Evolutionary conservation across 2,113 vertebrate species (phyloP), one percentile per base, ranked within the genome.

Genomic region (Tachysurus vachellii): DNA sequence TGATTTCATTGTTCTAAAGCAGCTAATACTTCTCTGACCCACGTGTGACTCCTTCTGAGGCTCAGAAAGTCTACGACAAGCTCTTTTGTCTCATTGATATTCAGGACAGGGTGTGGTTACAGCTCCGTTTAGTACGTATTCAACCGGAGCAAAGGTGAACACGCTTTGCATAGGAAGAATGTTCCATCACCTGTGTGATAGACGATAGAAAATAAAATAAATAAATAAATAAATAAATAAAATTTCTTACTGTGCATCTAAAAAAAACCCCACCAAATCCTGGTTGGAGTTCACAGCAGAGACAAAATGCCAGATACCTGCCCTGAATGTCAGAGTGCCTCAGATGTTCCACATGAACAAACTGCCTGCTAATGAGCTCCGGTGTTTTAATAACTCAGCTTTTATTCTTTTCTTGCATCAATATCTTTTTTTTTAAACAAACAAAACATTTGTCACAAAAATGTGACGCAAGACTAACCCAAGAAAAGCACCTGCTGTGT

Each of bases 281-380:
- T 62, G 50, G 71, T 66, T 77, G 5, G 42, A 87, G 86, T 87
- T 77, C 50, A 68, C 44, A 87, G 81, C 81, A 79, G 81, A 79
- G 86, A 80, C 26, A 81, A 82, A 87, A 82, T 81, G 86, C 81
- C 86, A 83, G 44, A 76, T 68, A 66, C 71, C 86, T 87, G 86
- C 54, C 82, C 71, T 87, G 86, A 87, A 83, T 77, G 81, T 56
- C 86, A 66, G 44, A 66, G 42, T 47, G 81, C 61, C 86, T 87
- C 86, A 83, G 86, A 77, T 83, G 86, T 83, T 83, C 81, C 31
- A 28, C n/a, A 53, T 16, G 57, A 71, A 62, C 80, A 82, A 82
- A 76, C 64, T 17, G 81, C 82, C 71, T 68, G 50, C 86, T 87
- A 87, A 87, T 83, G 86, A 87, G 70, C 81, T 79, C 81, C 61